Evolutionary conservation across 2,888 invertebrate genomes (phyloP).

Genomic region (Adelognathus sp.): DNA sequence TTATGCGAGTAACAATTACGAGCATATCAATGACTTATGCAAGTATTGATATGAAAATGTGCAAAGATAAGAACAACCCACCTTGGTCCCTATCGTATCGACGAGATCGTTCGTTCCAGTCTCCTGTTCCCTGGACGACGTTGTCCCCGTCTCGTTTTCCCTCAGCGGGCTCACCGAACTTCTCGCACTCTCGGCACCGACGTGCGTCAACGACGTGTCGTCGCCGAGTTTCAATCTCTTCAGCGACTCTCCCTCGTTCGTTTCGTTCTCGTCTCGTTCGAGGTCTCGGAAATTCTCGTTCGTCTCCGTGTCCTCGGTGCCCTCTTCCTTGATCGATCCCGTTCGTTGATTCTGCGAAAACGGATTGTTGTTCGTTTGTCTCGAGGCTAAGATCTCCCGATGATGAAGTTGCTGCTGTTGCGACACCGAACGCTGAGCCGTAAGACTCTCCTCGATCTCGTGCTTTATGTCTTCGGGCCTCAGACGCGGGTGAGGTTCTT

Average conservation of each 20-base stretch:
- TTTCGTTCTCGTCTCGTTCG: constrained; percentile 79
- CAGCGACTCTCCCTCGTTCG: constrained; percentile 67
- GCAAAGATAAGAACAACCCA: constrained; percentile 34
- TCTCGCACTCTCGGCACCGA: constrained; percentile 56
- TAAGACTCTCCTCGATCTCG: constrained; percentile 83
- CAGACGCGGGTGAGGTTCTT: constrained; percentile 66
- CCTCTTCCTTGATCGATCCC: constrained; percentile 65
- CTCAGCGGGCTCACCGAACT: constrained; percentile 72
- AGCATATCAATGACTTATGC: no score
- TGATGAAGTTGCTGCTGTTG: constrained; percentile 58
- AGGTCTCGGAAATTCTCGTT: constrained; percentile 80
- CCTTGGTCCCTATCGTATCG: constrained; percentile 78
- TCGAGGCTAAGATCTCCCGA: constrained; percentile 51
- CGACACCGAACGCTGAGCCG: constrained; percentile 79
- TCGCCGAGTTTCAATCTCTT: constrained; percentile 75
- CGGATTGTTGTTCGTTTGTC: constrained; percentile 54
- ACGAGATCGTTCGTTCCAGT: constrained; percentile 70
- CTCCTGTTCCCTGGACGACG: constrained; percentile 68
- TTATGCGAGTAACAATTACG: no score
- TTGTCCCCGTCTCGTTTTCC: constrained; percentile 67
- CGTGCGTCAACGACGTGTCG: constrained; percentile 75
- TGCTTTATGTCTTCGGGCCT: constrained; percentile 82
- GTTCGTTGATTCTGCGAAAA: constrained; percentile 26
- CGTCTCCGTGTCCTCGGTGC: constrained; percentile 64
- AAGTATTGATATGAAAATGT: no score